Conservation (phyloP, 1,140 invertebrate species). For the Thrips palmi region DNA sequence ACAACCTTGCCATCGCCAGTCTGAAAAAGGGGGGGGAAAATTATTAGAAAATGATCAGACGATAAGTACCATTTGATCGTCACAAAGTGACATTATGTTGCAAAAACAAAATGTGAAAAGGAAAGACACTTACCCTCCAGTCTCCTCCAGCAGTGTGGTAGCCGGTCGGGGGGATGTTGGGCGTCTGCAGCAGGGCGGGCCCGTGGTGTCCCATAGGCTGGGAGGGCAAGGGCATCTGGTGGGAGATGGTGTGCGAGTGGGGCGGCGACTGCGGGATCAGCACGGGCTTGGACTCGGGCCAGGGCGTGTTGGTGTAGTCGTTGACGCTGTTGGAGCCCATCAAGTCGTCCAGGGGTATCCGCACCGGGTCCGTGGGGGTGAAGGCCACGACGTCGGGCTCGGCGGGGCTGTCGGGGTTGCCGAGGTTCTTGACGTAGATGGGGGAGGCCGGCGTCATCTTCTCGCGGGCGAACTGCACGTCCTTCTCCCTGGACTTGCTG, state of each 20-base stretch:
- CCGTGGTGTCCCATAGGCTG: neutral
- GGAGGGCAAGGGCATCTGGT: slow-evolving; percentile 16
- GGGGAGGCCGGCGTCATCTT: slow-evolving; percentile 66
- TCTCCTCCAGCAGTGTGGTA: slow-evolving; percentile 3
- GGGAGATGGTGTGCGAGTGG: slow-evolving; percentile 23
- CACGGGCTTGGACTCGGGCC: slow-evolving; percentile 54
- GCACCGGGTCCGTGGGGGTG: slow-evolving; percentile 47
- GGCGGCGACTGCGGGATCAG: slow-evolving; percentile 23
- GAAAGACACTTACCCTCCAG: no score
- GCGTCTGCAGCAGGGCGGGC: neutral
- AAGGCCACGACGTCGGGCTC: slow-evolving; percentile 74
- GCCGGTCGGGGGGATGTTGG: neutral
- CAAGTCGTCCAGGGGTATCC: slow-evolving; percentile 76
- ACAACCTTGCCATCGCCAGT: slow-evolving; percentile 9
- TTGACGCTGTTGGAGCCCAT: slow-evolving; percentile 58
- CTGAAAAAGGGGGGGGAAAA: neutral
- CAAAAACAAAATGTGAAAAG: no score
- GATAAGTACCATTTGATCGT: neutral
- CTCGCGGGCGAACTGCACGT: slow-evolving; percentile 69
- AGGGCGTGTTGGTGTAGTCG: slow-evolving; percentile 50
- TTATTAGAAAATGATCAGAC: neutral
- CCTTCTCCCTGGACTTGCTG: slow-evolving; percentile 66
- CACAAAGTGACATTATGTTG: neutral
- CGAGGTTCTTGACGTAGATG: slow-evolving; percentile 58
- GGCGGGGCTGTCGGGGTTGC: slow-evolving; percentile 63